These are phyloP conservation scores for Deroptyus accipitrinus DNA, from an alignment of 2,113 vertebrate species.

Conservation along the genomic window DNA sequence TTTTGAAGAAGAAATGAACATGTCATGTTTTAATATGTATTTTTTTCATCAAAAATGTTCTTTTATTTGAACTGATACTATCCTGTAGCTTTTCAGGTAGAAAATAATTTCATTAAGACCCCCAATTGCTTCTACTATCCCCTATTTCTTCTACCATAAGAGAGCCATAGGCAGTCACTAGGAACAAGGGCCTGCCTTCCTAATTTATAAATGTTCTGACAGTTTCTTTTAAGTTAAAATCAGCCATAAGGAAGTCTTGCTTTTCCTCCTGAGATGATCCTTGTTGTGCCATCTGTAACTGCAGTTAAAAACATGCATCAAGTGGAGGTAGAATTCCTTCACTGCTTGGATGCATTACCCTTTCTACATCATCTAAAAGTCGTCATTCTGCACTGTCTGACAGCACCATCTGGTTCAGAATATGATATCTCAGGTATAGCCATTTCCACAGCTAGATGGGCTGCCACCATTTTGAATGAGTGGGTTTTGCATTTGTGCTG, in stretches of 20 bases:
- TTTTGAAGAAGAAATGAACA: background rate
- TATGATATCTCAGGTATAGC: background rate
- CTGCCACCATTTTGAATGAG: background rate
- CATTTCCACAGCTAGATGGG: constrained; percentile 32
- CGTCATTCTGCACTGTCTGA: constrained; percentile 45
- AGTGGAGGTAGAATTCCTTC: constrained; percentile 4
- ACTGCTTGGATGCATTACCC: background rate
- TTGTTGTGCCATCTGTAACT: constrained; percentile 44
- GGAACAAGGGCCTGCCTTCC: background rate
- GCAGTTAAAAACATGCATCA: constrained; percentile 12
- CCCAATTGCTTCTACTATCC: background rate
- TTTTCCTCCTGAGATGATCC: constrained; percentile 21
- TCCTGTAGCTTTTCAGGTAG: background rate
- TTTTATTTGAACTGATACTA: background rate
- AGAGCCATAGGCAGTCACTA: background rate
- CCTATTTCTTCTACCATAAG: background rate
- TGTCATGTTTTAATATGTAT: background rate
- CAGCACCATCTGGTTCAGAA: constrained; percentile 59
- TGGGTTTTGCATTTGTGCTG: background rate
- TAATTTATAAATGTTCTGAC: background rate
- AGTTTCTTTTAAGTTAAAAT: background rate
- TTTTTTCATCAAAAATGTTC: background rate
- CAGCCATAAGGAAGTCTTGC: background rate
- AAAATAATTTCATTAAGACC: background rate
- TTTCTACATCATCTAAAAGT: constrained; percentile 31